Conservation (phyloP, 2,797 vertebrate genomes). For the Esox lucius region DNA sequence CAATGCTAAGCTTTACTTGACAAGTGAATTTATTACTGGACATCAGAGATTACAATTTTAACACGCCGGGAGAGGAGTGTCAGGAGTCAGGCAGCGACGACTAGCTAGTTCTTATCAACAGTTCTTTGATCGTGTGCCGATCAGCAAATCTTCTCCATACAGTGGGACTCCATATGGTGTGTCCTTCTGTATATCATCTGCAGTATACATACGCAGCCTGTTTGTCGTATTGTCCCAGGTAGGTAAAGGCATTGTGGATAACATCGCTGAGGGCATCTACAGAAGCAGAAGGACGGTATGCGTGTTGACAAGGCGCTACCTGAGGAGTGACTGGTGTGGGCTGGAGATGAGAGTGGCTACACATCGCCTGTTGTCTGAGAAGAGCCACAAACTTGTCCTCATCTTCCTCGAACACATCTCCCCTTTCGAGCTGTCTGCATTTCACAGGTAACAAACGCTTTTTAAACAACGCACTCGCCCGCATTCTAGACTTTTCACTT, state of each 20-base stretch:
- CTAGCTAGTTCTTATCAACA: too few species aligned
- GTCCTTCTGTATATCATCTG: too few species aligned
- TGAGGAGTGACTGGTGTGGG: conserved; percentile 5
- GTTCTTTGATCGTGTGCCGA: too few species aligned
- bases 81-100: too few species aligned
- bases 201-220: background rate
- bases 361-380: conserved; percentile 37
- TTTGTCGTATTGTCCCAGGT: conserved; percentile 24
- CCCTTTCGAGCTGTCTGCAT: conserved; percentile 40
- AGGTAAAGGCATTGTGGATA: conserved; percentile 49
- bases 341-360: conserved; percentile 44
- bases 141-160: too few species aligned
- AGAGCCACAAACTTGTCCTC: conserved; percentile 41
- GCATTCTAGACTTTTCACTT: too few species aligned
- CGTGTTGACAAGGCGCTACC: conserved; percentile 11
- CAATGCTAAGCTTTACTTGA: too few species aligned
- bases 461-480: too few species aligned
- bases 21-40: too few species aligned
- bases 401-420: conserved; percentile 53
- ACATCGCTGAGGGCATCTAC: conserved; percentile 45
- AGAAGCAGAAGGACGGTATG: conserved; percentile 35
- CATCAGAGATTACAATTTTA: too few species aligned
- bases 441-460: background rate
- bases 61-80: too few species aligned
- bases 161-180: too few species aligned